A percentile compares a stretch with the other conserved stretches of the same genome.
phyloP scores from a whole-genome alignment of 2,797 vertebrate species.

The Synaphobranchus kaupii region DNA sequence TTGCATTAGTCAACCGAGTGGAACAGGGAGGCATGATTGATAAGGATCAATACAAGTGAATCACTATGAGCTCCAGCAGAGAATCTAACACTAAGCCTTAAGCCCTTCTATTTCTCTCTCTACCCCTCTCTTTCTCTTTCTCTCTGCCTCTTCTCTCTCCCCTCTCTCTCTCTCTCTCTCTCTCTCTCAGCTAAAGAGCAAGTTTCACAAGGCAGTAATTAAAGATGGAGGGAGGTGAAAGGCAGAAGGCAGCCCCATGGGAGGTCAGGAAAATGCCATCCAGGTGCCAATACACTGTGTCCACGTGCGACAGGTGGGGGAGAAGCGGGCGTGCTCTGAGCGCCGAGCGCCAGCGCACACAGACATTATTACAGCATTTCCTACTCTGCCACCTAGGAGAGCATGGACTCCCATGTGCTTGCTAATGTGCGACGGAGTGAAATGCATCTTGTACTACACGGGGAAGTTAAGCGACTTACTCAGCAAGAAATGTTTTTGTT shows the following conservation, averaged over 20 bases:
- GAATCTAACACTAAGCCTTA: not conserved
- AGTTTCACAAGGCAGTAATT: not conserved
- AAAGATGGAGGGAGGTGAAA: not conserved
- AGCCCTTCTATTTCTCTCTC: not conserved
- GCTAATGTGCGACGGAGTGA: not conserved
- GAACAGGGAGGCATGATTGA: not conserved
- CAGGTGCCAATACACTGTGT: not conserved
- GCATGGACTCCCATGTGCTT: not conserved
- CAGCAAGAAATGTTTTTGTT: not conserved
- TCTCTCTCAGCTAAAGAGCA: slow-evolving; percentile 21
- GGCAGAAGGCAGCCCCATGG: not conserved
- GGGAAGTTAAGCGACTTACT: not conserved
- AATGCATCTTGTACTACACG: not conserved
- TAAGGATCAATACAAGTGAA: not conserved
- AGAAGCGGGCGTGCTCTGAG: not conserved
- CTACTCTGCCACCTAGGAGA: not conserved
- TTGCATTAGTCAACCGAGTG: not conserved
- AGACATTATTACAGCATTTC: not conserved
- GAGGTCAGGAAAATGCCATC: not conserved
- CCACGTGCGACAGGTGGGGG: not conserved
- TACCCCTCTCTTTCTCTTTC: slow-evolving; percentile 38
- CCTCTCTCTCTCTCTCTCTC: not conserved
- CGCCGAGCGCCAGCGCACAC: not conserved
- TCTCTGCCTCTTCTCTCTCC: slow-evolving; percentile 23
- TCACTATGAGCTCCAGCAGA: not conserved